Evolutionary conservation across 2,888 invertebrate genomes (phyloP).

Genomic region (Noctua janthina): DNA sequence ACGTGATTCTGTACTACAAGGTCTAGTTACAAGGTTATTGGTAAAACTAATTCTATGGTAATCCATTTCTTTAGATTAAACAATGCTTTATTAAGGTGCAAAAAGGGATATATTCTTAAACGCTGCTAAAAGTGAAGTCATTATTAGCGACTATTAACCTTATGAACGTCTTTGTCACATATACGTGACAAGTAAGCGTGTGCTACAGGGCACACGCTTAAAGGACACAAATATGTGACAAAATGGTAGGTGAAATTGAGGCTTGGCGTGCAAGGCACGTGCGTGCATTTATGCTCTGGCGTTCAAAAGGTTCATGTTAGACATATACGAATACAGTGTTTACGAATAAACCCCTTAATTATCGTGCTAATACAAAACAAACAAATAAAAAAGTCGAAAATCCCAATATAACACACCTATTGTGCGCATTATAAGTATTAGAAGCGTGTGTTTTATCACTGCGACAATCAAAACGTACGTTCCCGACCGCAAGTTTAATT

Average conservation of each 20-base stretch:
- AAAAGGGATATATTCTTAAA: background rate
- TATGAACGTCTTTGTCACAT: too few relatives aligned
- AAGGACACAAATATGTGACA: too few relatives aligned
- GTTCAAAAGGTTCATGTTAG: background rate
- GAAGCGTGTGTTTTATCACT: constrained; percentile 86
- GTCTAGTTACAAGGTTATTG: background rate
- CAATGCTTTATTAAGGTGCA: background rate
- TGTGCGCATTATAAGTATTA: constrained; percentile 76
- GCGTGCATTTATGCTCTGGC: too few relatives aligned
- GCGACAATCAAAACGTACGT: constrained; percentile 88
- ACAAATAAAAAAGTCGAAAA: background rate
- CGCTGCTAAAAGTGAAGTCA: background rate
- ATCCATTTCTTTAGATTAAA: background rate
- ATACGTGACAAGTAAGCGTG: too few relatives aligned
- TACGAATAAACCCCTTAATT: background rate
- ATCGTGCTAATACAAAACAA: background rate
- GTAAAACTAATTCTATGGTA: background rate
- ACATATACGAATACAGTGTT: background rate
- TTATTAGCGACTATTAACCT: background rate
- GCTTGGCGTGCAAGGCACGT: too few relatives aligned
- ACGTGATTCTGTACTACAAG: background rate
- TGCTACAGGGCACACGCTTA: too few relatives aligned
- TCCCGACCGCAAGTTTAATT: constrained; percentile 88
- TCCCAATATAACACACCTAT: constrained; percentile 52
- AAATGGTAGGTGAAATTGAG: too few relatives aligned